These are phyloP conservation scores for Centrocercus urophasianus DNA, from an alignment of 2,113 vertebrate species.

Conservation along the genomic window DNA sequence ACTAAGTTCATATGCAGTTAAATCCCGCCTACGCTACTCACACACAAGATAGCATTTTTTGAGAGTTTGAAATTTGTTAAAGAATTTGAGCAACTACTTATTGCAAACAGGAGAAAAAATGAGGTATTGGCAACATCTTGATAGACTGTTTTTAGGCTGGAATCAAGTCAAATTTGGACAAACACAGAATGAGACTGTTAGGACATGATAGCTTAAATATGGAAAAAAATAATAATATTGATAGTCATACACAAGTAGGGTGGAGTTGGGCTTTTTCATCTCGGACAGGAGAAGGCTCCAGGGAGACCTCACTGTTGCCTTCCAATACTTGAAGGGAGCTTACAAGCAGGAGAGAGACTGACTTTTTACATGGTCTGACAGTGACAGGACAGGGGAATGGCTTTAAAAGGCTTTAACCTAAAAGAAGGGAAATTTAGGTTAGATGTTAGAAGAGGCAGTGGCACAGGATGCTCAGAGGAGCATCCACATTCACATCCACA, in stretches of 20 bases:
- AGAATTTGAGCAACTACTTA: background rate
- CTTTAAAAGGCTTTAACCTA: too few species aligned
- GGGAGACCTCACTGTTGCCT: too few species aligned
- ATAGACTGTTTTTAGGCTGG: background rate
- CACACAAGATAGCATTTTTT: background rate
- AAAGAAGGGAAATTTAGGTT: too few species aligned
- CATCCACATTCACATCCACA: too few species aligned
- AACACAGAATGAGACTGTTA: background rate
- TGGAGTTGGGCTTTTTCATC: too few species aligned
- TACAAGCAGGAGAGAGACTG: too few species aligned
- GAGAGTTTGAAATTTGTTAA: background rate
- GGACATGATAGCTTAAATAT: background rate
- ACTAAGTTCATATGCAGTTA: slow-evolving; percentile 19
- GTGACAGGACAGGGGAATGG: too few species aligned
- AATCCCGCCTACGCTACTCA: slow-evolving; percentile 24
- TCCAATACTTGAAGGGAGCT: too few species aligned
- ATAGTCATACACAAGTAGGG: background rate
- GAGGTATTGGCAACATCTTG: background rate
- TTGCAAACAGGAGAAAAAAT: background rate
- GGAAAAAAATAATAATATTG: background rate
- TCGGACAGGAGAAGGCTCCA: too few species aligned
- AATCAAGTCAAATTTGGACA: background rate
- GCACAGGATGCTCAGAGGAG: too few species aligned
- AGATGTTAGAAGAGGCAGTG: too few species aligned
- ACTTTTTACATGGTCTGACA: too few species aligned